phyloP scores from a whole-genome alignment of 2,797 vertebrate species.

The Sebastes taczanowskii region DNA sequence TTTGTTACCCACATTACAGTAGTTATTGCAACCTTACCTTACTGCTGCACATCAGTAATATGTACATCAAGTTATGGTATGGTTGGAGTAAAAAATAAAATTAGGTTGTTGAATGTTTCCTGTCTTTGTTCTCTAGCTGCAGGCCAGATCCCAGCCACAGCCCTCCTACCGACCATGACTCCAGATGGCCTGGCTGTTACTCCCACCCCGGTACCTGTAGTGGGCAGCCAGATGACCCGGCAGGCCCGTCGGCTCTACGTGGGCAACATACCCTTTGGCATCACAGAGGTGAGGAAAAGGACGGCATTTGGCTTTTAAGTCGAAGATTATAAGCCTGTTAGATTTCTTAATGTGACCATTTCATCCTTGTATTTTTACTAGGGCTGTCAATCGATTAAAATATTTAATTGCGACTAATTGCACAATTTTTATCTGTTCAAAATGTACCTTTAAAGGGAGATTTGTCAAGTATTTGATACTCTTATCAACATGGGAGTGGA shows the following conservation, averaged over 20 bases:
- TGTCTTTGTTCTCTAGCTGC: constrained; percentile 79
- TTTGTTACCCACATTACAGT: neutral
- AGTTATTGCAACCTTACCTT: neutral
- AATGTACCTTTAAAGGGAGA: no score
- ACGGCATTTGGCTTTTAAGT: neutral
- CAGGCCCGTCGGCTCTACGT: constrained; percentile 93
- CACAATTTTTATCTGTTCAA: no score
- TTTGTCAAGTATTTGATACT: no score
- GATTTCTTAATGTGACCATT: neutral
- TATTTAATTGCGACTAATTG: no score
- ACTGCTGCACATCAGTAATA: neutral
- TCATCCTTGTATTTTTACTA: neutral
- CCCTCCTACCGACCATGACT: constrained; percentile 93
- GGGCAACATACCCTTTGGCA: constrained; percentile 95
- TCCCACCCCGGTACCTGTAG: constrained; percentile 91
- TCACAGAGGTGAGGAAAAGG: constrained; percentile 87
- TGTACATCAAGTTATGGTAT: neutral
- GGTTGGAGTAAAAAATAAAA: neutral
- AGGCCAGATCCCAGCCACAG: constrained; percentile 94
- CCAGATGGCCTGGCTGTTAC: constrained; percentile 92
- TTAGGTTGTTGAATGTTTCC: neutral
- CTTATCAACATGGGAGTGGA: no score
- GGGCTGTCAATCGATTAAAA: no score
- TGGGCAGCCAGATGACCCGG: constrained; percentile 95
- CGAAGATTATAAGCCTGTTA: neutral